A percentile compares a stretch with the other conserved stretches of the same genome.
phyloP scores from a whole-genome alignment of 2,113 vertebrate genomes.

The Cygnus buccinator region DNA sequence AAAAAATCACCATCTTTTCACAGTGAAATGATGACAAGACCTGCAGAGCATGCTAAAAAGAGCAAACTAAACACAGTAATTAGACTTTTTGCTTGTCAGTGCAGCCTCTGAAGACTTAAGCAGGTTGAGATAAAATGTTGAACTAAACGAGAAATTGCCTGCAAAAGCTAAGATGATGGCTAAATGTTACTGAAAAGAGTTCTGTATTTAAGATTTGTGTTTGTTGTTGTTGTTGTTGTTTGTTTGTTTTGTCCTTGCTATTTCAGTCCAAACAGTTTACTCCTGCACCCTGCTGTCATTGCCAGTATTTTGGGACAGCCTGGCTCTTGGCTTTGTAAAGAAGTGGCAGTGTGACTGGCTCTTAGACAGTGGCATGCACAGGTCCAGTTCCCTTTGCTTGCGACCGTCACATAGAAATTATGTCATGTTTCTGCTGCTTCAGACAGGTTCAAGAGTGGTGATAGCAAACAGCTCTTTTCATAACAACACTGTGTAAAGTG shows the following conservation, averaged over 20 bases:
- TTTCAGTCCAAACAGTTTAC: background rate
- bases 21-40: conserved; percentile 49
- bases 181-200: background rate
- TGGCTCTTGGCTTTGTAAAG: background rate
- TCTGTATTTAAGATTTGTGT: background rate
- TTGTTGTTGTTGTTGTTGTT: background rate
- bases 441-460: background rate
- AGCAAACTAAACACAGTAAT: conserved; percentile 61
- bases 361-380: rapidly evolving
- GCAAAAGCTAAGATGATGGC: background rate
- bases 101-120: conserved; percentile 43
- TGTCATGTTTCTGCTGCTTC: background rate
- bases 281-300: rapidly evolving
- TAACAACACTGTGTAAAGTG: background rate
- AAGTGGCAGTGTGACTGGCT: rapidly evolving
- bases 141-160: background rate
- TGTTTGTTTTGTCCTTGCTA: background rate
- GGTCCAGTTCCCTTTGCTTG: rapidly evolving
- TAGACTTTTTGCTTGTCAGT: conserved; percentile 54
- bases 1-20: background rate
- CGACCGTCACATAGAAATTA: rapidly evolving
- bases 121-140: conserved; percentile 4
- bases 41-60: conserved; percentile 52
- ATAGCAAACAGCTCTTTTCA: background rate
- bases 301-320: background rate